Conservation (phyloP, 2,888 invertebrate genomes). For the Cistogaster globosa region DNA sequence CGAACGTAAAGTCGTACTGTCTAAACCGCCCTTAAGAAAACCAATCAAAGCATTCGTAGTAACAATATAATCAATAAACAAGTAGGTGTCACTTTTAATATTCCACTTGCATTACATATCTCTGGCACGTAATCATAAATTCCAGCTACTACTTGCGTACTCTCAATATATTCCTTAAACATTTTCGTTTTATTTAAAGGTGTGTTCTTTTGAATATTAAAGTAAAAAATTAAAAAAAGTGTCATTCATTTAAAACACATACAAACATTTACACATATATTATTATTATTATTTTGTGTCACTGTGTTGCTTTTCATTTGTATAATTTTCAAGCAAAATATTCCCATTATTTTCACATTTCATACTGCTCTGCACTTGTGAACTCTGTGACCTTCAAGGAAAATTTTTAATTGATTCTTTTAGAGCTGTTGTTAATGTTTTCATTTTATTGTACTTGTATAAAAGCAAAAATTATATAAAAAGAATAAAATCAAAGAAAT, state of each 20-base stretch:
- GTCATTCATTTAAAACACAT: slow-evolving; percentile 32
- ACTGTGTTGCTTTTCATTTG: neutral
- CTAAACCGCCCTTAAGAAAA: too few species aligned
- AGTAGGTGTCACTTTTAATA: neutral
- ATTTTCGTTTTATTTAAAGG: slow-evolving; percentile 51
- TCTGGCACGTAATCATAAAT: slow-evolving; percentile 11
- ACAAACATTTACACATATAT: too few species aligned
- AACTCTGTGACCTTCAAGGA: slow-evolving; percentile 45
- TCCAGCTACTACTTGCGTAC: neutral
- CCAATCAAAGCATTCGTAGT: too few species aligned
- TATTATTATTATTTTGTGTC: too few species aligned
- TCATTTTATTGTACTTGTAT: neutral
- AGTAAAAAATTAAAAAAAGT: slow-evolving; percentile 52
- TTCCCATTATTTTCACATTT: neutral
- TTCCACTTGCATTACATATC: neutral
- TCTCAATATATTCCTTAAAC: slow-evolving; percentile 6
- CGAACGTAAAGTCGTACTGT: too few species aligned
- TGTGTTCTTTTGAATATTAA: slow-evolving; percentile 60
- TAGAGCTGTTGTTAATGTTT: neutral
- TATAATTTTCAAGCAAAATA: neutral
- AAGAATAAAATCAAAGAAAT: too few species aligned
- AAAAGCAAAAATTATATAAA: neutral
- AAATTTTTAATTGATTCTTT: slow-evolving; percentile 55
- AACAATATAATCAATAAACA: too few species aligned
- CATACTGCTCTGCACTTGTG: neutral